Percentiles rank a stretch among this genome's conserved stretches.
phyloP scores from a whole-genome alignment of 2,113 vertebrate species.

The Galemys pyrenaicus region DNA sequence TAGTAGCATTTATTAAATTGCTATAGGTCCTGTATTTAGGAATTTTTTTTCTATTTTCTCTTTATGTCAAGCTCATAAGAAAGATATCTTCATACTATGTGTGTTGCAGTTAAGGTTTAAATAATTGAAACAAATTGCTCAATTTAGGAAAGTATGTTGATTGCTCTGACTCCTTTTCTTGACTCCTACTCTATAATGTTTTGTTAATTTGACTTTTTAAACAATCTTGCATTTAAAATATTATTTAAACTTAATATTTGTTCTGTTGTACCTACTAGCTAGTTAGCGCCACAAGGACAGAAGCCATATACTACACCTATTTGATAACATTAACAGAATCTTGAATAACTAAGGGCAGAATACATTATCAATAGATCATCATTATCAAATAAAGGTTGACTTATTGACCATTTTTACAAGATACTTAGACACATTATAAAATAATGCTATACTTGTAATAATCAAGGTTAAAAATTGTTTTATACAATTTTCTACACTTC shows the following conservation, averaged over 20 bases:
- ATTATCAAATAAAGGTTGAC: not conserved
- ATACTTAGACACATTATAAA: not conserved
- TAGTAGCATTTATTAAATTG: not conserved
- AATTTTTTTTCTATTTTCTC: not conserved
- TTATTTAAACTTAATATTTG: constrained; percentile 6
- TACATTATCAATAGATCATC: not conserved
- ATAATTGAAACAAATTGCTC: constrained; percentile 6
- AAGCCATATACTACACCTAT: not conserved
- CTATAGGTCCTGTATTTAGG: not conserved
- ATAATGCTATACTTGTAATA: not conserved
- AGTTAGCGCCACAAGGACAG: not conserved
- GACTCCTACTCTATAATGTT: constrained; percentile 2
- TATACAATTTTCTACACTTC: not conserved
- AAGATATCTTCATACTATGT: not conserved
- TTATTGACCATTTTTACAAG: constrained; percentile 22
- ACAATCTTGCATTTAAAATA: not conserved
- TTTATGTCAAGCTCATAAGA: not conserved
- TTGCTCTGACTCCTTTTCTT: not conserved
- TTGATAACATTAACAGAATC: constrained; percentile 20
- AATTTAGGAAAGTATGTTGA: not conserved
- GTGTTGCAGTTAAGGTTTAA: not conserved
- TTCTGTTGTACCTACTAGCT: not conserved
- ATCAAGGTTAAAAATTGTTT: not conserved
- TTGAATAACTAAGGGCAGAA: not conserved
- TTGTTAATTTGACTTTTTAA: not conserved